These are phyloP conservation scores for Callithrix jacchus DNA, from an alignment of 2,113 vertebrate genomes.

Conservation along the genomic window DNA sequence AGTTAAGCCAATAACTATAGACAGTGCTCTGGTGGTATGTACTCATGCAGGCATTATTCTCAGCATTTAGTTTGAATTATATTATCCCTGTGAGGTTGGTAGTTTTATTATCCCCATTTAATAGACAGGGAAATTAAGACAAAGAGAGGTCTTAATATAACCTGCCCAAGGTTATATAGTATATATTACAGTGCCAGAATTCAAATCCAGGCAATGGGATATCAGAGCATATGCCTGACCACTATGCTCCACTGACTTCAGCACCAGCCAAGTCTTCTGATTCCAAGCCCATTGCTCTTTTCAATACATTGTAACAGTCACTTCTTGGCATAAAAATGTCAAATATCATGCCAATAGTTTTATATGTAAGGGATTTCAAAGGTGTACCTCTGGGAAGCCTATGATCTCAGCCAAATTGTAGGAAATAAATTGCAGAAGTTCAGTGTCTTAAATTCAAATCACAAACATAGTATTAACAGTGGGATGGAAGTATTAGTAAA, in stretches of 20 bases:
- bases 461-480: conserved; percentile 52
- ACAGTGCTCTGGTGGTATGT: not conserved
- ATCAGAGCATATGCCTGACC: not conserved
- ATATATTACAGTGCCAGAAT: not conserved
- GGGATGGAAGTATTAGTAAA: conserved; percentile 50
- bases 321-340: conserved; percentile 45
- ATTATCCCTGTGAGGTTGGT: not conserved
- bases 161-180: not conserved
- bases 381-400: conserved; percentile 36
- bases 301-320: not conserved
- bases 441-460: conserved; percentile 52
- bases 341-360: conserved; percentile 13
- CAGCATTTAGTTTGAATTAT: not conserved
- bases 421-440: conserved; percentile 47
- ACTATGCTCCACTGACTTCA: not conserved
- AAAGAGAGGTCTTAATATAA: not conserved
- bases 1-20: not conserved
- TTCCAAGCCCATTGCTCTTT: not conserved
- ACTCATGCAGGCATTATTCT: not conserved
- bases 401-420: conserved; percentile 42
- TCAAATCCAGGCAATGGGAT: not conserved
- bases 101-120: not conserved
- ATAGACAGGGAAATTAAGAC: not conserved
- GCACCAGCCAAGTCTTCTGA: not conserved
- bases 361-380: conserved; percentile 53